Evolutionary conservation across 2,888 invertebrate species (phyloP).

Genomic region (Esperia sulphurella): DNA sequence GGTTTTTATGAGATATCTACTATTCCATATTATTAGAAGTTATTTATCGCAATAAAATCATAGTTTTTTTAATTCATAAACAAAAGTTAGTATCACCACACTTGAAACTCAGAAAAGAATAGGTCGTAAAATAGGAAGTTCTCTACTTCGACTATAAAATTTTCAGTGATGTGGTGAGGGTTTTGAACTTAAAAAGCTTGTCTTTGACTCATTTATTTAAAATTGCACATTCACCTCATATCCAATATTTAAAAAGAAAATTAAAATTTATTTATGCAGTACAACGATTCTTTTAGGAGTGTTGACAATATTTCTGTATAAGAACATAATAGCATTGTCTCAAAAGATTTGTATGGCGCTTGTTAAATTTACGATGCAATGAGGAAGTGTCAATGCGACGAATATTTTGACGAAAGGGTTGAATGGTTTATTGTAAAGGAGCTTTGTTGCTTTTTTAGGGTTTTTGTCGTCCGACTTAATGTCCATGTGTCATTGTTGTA

Average conservation of each 20-base stretch:
- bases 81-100: too few species aligned
- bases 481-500: conserved; percentile 55
- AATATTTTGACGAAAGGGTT: conserved; percentile 76
- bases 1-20: too few species aligned
- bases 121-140: too few species aligned
- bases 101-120: too few species aligned
- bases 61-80: too few species aligned
- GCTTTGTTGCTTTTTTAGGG: conserved; percentile 58
- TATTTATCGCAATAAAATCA: too few species aligned
- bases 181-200: too few species aligned
- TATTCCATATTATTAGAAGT: too few species aligned
- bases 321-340: conserved; percentile 21
- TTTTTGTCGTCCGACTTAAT: conserved; percentile 50
- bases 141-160: too few species aligned
- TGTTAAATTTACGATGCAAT: conserved; percentile 71
- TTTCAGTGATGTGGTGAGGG: too few species aligned
- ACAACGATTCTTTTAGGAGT: background rate
- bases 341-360: conserved; percentile 33
- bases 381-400: conserved; percentile 69
- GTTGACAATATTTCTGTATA: background rate
- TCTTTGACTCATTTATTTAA: too few species aligned
- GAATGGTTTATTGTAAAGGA: conserved; percentile 60
- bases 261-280: background rate
- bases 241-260: background rate
- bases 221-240: background rate